Percentiles rank a stretch among this genome's conserved stretches.
Evolutionary conservation across 2,113 vertebrate genomes (phyloP).

Genomic region (Guaruba guarouba): DNA sequence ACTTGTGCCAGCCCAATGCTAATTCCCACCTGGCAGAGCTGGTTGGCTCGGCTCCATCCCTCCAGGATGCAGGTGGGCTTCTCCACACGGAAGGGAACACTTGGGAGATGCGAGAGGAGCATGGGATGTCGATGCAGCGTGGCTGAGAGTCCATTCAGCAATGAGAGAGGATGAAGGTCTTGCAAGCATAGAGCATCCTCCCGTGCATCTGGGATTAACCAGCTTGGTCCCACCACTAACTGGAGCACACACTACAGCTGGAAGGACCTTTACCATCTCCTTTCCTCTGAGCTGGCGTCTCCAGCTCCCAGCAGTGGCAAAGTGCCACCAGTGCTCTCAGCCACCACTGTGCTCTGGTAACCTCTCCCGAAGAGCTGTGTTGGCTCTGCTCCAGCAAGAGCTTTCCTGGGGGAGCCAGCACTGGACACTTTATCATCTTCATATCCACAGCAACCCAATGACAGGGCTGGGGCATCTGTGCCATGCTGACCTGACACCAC

Average conservation of each 20-base stretch:
- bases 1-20: background rate
- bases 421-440: background rate
- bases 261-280: background rate
- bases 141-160: background rate
- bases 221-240: background rate
- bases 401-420: background rate
- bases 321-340: background rate
- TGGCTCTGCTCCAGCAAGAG: background rate
- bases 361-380: background rate
- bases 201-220: background rate
- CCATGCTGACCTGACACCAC: rapidly evolving
- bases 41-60: background rate
- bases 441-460: background rate
- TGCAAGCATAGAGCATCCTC: rapidly evolving
- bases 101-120: background rate
- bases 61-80: background rate
- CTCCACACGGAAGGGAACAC: background rate
- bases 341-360: background rate
- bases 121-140: rapidly evolving
- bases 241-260: background rate
- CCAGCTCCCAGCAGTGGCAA: background rate
- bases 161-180: background rate
- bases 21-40: background rate
- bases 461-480: background rate
- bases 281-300: background rate